A percentile compares a stretch with the other conserved stretches of the same genome.
Evolutionary conservation across 2,113 vertebrate species (phyloP).

Genomic region (Salvelinus alpinus): DNA sequence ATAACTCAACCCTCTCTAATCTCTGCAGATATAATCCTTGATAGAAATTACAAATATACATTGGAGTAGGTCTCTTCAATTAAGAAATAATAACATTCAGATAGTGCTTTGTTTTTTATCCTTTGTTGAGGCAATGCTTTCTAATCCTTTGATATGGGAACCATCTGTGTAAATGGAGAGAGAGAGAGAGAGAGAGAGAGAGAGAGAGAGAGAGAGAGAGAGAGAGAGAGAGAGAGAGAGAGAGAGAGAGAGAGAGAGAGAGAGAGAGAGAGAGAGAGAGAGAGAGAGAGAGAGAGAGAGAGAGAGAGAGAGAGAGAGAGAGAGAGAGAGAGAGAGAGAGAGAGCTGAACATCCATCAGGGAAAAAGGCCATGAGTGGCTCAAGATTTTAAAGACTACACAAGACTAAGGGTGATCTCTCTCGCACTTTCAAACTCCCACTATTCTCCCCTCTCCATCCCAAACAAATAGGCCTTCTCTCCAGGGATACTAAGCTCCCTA

Average conservation of each 20-base stretch:
- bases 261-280: not conserved
- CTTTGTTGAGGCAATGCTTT: conserved; percentile 68
- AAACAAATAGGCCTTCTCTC: conserved; percentile 57
- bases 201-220: not conserved
- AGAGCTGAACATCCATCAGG: conserved; percentile 16
- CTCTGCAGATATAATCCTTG: conserved; percentile 39
- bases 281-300: not conserved
- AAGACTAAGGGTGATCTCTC: conserved; percentile 23
- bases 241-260: too few relatives aligned
- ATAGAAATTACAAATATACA: conserved; percentile 66
- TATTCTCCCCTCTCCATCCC: conserved; percentile 39
- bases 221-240: too few relatives aligned
- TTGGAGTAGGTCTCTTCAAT: conserved; percentile 62
- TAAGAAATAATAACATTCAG: conserved; percentile 74
- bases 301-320: not conserved
- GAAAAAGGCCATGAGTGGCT: conserved; percentile 34
- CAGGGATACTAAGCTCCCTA: conserved; percentile 27
- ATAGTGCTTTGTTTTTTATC: conserved; percentile 57
- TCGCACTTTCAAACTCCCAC: conserved; percentile 26
- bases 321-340: conserved; percentile 22
- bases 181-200: conserved; percentile 13
- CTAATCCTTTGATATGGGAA: conserved; percentile 73
- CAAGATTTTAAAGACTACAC: conserved; percentile 13
- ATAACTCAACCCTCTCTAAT: conserved; percentile 39
- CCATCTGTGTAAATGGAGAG: conserved; percentile 76